Evolutionary conservation across 2,113 vertebrate species (phyloP).

Genomic region (Notothenia coriiceps): DNA sequence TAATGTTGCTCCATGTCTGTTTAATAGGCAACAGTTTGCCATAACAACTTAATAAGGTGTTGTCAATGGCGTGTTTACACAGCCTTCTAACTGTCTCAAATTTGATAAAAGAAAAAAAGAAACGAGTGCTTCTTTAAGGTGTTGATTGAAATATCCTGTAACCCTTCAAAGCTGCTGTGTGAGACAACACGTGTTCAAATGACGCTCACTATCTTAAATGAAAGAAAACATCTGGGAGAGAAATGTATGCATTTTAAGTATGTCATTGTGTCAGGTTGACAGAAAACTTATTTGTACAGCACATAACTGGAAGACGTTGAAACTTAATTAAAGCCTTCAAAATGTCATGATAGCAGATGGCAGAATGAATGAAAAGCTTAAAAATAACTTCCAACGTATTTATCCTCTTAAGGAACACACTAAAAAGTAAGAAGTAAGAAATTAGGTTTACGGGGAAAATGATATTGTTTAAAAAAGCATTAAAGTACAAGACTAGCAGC

Average conservation of each 20-base stretch:
- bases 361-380: conserved; percentile 41
- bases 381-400: conserved; percentile 39
- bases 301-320: neutral
- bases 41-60: neutral
- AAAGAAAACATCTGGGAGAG: neutral
- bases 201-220: neutral
- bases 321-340: conserved; percentile 37
- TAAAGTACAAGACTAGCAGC: conserved; percentile 8
- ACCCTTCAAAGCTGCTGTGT: neutral
- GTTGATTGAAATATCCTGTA: neutral
- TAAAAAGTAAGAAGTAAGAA: conserved; percentile 12
- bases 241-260: neutral
- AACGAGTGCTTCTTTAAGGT: neutral
- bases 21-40: neutral
- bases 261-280: conserved; percentile 18
- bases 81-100: neutral
- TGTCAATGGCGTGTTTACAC: neutral
- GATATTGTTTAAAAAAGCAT: conserved; percentile 47
- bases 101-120: neutral
- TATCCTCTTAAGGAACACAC: conserved; percentile 48
- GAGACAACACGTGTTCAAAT: neutral
- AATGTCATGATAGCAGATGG: conserved; percentile 23
- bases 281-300: conserved; percentile 7
- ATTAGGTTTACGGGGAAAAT: conserved; percentile 43
- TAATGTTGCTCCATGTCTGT: neutral